Percentiles rank a stretch among this genome's conserved stretches.
Conservation (phyloP, 2,888 invertebrate genomes). For the Ornithoptera alexandrae region DNA sequence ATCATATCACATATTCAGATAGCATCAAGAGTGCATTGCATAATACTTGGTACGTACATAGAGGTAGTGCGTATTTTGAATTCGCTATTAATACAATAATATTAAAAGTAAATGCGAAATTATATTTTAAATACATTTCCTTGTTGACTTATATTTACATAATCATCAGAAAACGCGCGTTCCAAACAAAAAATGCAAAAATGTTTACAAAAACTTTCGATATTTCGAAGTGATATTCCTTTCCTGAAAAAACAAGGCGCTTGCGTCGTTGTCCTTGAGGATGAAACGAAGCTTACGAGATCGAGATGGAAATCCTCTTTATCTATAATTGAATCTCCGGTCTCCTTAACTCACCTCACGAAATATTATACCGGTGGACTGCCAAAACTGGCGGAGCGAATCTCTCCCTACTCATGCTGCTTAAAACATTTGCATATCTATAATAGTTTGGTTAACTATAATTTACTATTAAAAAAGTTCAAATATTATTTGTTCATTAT, state of each 20-base stretch:
- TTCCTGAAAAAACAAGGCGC: neutral
- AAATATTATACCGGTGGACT: neutral
- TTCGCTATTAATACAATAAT: no score
- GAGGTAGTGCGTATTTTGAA: neutral
- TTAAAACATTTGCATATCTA: neutral
- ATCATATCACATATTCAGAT: no score
- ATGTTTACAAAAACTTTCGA: no score
- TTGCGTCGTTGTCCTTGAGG: neutral
- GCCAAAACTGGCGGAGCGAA: neutral
- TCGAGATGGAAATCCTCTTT: neutral
- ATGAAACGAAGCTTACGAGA: neutral
- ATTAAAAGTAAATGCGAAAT: no score
- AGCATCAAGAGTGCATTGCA: no score
- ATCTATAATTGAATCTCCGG: conserved; percentile 1
- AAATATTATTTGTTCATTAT: no score
- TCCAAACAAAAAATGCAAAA: no score
- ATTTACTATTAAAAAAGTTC: no score
- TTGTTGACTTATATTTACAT: no score
- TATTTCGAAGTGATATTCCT: neutral
- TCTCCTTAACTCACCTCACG: conserved; percentile 1
- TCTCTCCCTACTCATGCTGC: neutral
- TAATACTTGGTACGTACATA: neutral
- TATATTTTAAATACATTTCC: no score
- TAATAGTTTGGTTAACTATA: neutral
- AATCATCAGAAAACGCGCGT: no score